These are phyloP conservation scores for Corella eumyota DNA, from an alignment of 23 tunicate genomes.

Conservation along the genomic window DNA sequence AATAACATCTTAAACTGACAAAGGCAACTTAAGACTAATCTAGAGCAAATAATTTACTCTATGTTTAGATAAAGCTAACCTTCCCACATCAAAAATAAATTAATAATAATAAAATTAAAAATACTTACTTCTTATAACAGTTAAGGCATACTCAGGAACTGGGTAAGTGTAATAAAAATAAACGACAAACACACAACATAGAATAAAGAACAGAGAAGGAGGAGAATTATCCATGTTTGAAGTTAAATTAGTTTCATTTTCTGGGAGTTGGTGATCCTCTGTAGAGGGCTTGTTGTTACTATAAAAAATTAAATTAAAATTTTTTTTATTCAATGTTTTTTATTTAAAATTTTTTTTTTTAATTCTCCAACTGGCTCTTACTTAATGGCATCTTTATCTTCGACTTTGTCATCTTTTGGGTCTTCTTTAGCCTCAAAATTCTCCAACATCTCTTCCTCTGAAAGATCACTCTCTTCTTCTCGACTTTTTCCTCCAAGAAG, in stretches of 20 bases:
- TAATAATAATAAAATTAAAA: background rate
- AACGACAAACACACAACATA: slow-evolving; percentile 1
- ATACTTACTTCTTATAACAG: slow-evolving; percentile 5
- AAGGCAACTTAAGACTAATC: no score
- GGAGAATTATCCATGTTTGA: background rate
- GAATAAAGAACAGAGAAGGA: background rate
- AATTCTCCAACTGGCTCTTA: background rate
- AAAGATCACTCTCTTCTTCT: no score
- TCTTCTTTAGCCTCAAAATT: no score
- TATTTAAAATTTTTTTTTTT: background rate
- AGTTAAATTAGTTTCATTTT: background rate
- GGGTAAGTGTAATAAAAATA: slow-evolving; percentile 5
- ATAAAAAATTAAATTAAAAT: background rate
- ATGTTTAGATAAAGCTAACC: no score
- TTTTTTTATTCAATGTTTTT: no score
- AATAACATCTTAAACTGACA: no score
- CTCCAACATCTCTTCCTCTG: no score
- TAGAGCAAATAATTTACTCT: no score
- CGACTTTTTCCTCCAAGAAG: slow-evolving; percentile 22
- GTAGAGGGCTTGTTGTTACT: slow-evolving; percentile 5
- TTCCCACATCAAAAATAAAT: no score
- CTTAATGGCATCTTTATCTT: background rate
- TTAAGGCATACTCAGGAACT: background rate
- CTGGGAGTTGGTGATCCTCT: background rate
- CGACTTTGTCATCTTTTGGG: no score